Base-by-base conservation (phyloP, 2,113 vertebrate species). In the Ammodytes dubius region DNA sequence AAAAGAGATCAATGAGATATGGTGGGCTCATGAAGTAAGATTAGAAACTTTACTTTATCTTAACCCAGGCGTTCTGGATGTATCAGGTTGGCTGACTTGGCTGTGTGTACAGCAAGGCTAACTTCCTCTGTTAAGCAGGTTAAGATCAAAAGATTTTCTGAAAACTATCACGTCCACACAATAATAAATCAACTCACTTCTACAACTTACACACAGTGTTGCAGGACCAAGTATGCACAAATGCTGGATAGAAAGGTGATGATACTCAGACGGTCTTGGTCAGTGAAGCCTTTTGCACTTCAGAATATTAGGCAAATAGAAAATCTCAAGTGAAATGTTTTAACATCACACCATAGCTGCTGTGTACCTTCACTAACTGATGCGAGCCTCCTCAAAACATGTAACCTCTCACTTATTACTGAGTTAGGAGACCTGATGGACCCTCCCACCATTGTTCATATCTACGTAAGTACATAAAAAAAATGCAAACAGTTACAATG, bases 1-100 rank as follows among this genome's bases (percentile, higher is more conserved):
- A 54, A 58, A 76, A 57, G 15, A 14, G 9, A 60, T 74, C 59
- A 10, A 39, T 2, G 45, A 63, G 37, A 40, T 53, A 8, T 52
- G 12, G 6, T 56, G 13, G 12, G 77, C 27, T 77, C 45, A 76
- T 63, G 15, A 74, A 49, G 35, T 19, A 37, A 74, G 14, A 81
- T 84, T 47, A 63, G 42, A 56, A 37, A 7, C 50, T 10, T 65
- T 9, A 76, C 37, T 73, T 71, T 39, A 37, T 17, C 13, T 52
- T 42, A 58, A 67, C 46, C 7, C 11, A 10, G 40, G 52, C 35
- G 63, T 45, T 75, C 5, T 1, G 15, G 4, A 8, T 80, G 50
- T 17, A n/a, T 53, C 40, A 61, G 40, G 57, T 42, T 13, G 13
- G 5, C n/a, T 63, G 46, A 57, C 60, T 63, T 73, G 60, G 57